Evolutionary conservation across 2,797 vertebrate genomes (phyloP), one percentile per base, ranked within the genome.

Genomic region (Hafferia zeledoni): DNA sequence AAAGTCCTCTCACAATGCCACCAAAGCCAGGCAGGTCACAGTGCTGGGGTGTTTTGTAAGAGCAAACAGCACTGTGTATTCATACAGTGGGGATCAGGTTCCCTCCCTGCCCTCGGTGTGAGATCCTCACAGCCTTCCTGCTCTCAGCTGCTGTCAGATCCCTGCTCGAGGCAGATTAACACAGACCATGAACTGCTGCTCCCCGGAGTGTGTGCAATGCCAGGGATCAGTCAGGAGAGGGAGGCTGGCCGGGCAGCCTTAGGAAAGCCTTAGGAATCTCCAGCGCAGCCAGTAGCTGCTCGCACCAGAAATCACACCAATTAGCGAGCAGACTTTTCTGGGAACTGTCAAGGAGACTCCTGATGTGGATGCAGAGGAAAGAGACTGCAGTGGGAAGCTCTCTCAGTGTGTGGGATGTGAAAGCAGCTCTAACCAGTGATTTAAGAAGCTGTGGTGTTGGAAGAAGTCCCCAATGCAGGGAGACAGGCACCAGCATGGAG

Each of bases 201-300:
- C 12, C 12, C 37, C 8, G 1, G 61, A 27, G 59, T 0, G 47
- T 4, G 55, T 93, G 96, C 41, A 94, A 35, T 96, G 93, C 37
- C 89, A 55, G 71, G 49, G 49, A 80, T 37, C 37, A 74, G 91
- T 65, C 96, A 95, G 78, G 64, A 96, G 95, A 92, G 95, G 92
- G 91, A 96, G 78, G 93, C 44, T 71, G 84, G 64, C 74, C 82
- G 33, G 67, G 25, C 64, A 56, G 3, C 53, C 46, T 35, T 3
- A 0, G 6, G 37, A 55, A n/a, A 93, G 55, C 78, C 43, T 63
- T 2, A 31, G 78, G 57, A 56, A 60, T 9, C 87, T 72, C 65
- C n/a, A 37, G 3, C 44, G 16, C 43, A 52, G 60, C 17, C 9
- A 52, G 60, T 5, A 76, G 50, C 57, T 55, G 57, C 31, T 65